Evolutionary conservation across 2,113 vertebrate species (phyloP).

Genomic region (Copsychus sechellarum): DNA sequence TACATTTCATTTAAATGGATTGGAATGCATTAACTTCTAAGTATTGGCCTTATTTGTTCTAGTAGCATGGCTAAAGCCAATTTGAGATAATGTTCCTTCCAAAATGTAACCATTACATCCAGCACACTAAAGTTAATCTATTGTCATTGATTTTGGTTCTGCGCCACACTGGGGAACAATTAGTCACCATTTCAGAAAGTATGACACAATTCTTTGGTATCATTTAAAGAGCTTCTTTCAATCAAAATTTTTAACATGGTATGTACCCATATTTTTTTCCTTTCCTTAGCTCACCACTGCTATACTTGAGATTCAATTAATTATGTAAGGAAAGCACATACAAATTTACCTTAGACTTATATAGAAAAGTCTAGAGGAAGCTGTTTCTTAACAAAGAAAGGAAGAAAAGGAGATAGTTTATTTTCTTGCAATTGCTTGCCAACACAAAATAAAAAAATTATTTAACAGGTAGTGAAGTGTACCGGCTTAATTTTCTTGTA

Average conservation of each 20-base stretch:
- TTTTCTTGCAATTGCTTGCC: not conserved
- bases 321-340: not conserved
- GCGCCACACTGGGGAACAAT: not conserved
- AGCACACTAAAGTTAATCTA: slow-evolving; percentile 7
- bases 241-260: not conserved
- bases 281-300: not conserved
- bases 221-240: not conserved
- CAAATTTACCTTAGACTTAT: not conserved
- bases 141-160: slow-evolving; percentile 24
- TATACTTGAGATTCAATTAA: not conserved
- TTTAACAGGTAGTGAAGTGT: not conserved
- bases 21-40: slow-evolving; percentile 1
- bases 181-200: not conserved
- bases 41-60: not conserved
- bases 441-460: not conserved
- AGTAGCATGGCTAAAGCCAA: not conserved
- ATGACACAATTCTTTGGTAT: not conserved
- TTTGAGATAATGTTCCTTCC: not conserved
- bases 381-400: not conserved
- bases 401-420: not conserved
- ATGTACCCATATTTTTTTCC: not conserved
- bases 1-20: not conserved
- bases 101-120: not conserved
- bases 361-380: not conserved
- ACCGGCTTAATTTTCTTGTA: not conserved